These are phyloP conservation scores for Limanda limanda DNA, from an alignment of 2,113 vertebrate species.

Conservation along the genomic window DNA sequence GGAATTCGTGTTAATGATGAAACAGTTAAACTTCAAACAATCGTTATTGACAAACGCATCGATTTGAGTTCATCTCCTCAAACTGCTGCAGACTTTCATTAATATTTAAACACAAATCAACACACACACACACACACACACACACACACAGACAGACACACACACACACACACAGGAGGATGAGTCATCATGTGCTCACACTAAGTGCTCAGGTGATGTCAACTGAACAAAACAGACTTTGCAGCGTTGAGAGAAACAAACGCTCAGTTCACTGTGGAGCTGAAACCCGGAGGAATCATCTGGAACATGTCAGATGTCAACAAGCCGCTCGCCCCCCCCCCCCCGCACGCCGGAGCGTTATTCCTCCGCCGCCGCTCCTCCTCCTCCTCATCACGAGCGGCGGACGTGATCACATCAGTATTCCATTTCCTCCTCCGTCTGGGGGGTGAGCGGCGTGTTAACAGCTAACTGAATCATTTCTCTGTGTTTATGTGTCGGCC, in stretches of 20 bases:
- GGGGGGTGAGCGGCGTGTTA: constrained; percentile 33
- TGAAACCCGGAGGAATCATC: background rate
- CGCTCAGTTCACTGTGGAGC: background rate
- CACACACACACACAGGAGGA: too few species aligned
- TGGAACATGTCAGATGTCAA: constrained; percentile 3
- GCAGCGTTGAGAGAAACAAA: background rate
- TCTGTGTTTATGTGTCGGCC: background rate
- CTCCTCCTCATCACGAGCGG: background rate
- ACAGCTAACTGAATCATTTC: background rate
- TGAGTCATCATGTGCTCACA: background rate
- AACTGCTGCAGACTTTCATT: too few species aligned
- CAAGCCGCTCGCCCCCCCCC: too few species aligned
- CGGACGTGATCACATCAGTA: constrained; percentile 36
- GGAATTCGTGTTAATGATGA: too few species aligned
- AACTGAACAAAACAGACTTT: constrained; percentile 17
- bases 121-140: background rate
- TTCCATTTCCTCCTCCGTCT: constrained; percentile 27
- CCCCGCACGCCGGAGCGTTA: too few species aligned
- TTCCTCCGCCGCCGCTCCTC: too few species aligned
- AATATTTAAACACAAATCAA: background rate
- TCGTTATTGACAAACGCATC: too few species aligned
- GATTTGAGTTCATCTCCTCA: too few species aligned
- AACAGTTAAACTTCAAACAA: too few species aligned
- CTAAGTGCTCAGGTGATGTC: constrained; percentile 38
- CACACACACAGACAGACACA: too few species aligned